These are phyloP conservation scores for Pao palembangensis DNA, from an alignment of 2,113 vertebrate genomes.

Conservation along the genomic window DNA sequence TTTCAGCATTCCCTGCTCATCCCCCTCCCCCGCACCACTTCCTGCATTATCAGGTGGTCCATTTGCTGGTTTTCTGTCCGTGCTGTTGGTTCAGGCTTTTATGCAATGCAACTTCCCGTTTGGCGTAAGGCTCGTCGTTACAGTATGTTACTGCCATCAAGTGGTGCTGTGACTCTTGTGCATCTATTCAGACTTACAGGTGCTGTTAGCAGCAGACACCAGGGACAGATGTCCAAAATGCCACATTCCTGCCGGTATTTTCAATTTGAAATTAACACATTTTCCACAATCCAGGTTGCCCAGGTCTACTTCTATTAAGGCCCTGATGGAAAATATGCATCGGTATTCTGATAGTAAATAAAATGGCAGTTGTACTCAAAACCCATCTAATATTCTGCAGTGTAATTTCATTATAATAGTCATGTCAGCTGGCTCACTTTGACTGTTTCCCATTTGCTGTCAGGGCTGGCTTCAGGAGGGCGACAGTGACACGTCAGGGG, in stretches of 20 bases:
- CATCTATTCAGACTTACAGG: neutral
- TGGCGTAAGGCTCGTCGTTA: neutral
- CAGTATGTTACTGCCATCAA: constrained; percentile 39
- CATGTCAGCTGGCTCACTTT: neutral
- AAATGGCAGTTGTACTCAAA: no score
- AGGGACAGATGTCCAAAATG: no score
- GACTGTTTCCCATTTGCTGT: constrained; percentile 7
- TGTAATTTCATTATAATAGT: no score
- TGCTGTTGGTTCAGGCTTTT: neutral
- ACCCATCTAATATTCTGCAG: no score
- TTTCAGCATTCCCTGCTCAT: constrained; percentile 37
- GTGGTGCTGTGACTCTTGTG: constrained; percentile 14
- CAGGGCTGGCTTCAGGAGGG: constrained; percentile 10
- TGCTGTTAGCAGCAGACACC: no score
- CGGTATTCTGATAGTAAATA: no score
- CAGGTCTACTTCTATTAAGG: no score
- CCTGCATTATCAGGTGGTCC: constrained; percentile 14
- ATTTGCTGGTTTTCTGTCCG: neutral
- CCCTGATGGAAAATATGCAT: no score
- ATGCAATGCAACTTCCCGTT: neutral
- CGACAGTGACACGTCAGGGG: constrained; percentile 22
- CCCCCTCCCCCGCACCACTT: neutral
- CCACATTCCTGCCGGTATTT: no score
- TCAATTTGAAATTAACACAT: no score
- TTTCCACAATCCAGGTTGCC: no score